Evolutionary conservation across 2,797 vertebrate genomes (phyloP).

Genomic region (Phrynocephalus guinanensis): DNA sequence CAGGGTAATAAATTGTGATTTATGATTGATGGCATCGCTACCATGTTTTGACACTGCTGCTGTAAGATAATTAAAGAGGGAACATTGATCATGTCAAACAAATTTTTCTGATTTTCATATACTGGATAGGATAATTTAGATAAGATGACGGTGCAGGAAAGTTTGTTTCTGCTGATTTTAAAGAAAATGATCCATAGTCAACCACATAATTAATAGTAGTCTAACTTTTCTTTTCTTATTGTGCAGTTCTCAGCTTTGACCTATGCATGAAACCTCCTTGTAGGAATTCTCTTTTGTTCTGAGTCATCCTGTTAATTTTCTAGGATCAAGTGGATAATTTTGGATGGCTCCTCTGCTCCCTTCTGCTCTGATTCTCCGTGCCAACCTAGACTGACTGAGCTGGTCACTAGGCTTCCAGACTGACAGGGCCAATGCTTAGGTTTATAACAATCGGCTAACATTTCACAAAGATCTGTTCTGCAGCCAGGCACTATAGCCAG

Average conservation of each 20-base stretch:
- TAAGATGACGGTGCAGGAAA: constrained; percentile 14
- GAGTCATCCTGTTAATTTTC: no score
- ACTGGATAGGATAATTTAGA: constrained; percentile 13
- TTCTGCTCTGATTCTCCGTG: no score
- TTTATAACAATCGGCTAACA: no score
- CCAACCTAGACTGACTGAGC: background rate
- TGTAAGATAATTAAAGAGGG: constrained; percentile 59
- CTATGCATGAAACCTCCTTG: no score
- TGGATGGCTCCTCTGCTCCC: no score
- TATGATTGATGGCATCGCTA: constrained; percentile 60
- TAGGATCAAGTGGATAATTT: no score
- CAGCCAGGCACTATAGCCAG: background rate
- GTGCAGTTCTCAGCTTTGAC: background rate
- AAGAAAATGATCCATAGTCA: background rate
- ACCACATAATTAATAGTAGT: background rate
- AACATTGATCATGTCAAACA: constrained; percentile 61
- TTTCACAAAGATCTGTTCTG: background rate
- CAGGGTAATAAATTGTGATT: constrained; percentile 58
- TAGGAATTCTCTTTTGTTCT: no score
- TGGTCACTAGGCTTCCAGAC: background rate
- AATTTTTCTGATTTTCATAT: constrained; percentile 28
- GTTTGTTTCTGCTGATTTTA: background rate
- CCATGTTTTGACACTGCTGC: constrained; percentile 55
- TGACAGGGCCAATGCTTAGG: no score
- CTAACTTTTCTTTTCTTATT: background rate